phyloP scores from a whole-genome alignment of 2,797 vertebrate species.

The Percopsis omiscomaycus region DNA sequence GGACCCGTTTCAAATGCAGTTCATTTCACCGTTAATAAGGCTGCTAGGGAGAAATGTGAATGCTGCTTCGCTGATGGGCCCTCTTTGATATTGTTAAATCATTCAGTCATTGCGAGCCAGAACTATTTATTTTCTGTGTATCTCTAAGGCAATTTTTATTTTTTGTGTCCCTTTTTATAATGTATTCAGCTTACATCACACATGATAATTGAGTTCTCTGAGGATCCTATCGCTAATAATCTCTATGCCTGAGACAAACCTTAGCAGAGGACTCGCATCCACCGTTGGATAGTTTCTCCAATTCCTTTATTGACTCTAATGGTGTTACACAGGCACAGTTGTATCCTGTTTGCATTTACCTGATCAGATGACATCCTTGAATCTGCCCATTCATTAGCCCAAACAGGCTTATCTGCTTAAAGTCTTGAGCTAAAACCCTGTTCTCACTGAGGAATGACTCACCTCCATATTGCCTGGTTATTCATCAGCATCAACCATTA shows the following conservation, averaged over 20 bases:
- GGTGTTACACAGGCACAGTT: constrained; percentile 39
- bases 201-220: constrained; percentile 36
- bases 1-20: constrained; percentile 57
- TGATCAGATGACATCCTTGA: constrained; percentile 66
- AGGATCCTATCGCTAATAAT: constrained; percentile 39
- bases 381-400: constrained; percentile 71
- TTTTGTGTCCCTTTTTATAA: constrained; percentile 32
- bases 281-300: constrained; percentile 22
- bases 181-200: neutral
- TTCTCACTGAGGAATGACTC: constrained; percentile 70
- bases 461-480: constrained; percentile 72
- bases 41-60: constrained; percentile 52
- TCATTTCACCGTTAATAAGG: constrained; percentile 73
- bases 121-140: constrained; percentile 50
- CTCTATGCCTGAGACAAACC: constrained; percentile 29
- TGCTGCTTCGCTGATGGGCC: constrained; percentile 64
- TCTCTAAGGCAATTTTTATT: constrained; percentile 45
- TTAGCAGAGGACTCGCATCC: neutral
- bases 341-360: constrained; percentile 54
- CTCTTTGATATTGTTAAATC: constrained; percentile 60
- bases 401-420: constrained; percentile 78
- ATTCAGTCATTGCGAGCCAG: constrained; percentile 37
- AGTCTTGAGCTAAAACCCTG: constrained; percentile 72
- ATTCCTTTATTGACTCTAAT: constrained; percentile 53
- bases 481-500: constrained; percentile 71